Conservation (phyloP, 2,888 invertebrate genomes). For the Ferdinandea cuprea region DNA sequence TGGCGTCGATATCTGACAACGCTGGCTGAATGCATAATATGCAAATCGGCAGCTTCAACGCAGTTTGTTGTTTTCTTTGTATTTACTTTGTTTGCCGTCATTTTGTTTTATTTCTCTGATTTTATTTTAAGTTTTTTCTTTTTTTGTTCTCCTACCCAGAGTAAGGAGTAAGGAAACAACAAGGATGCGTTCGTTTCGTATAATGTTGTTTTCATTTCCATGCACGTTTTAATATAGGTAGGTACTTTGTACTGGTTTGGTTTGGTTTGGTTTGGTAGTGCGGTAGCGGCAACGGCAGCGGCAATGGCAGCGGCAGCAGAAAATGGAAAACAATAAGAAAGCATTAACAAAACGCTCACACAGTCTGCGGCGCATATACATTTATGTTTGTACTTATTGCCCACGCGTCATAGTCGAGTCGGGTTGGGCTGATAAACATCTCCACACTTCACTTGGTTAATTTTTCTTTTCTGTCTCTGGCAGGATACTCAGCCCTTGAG, state of each 20-base stretch:
- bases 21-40: slow-evolving; percentile 32
- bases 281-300: no score
- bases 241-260: no score
- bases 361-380: not conserved
- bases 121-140: not conserved
- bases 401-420: not conserved
- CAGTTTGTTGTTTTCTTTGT: not conserved
- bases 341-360: slow-evolving; percentile 34
- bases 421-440: slow-evolving; percentile 46
- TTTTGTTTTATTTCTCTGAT: not conserved
- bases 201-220: slow-evolving; percentile 7
- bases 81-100: not conserved
- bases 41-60: slow-evolving; percentile 24
- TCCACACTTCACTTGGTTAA: slow-evolving; percentile 22
- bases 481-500: slow-evolving; percentile 62
- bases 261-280: no score
- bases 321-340: slow-evolving; percentile 20
- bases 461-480: slow-evolving; percentile 45
- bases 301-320: no score
- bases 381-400: slow-evolving; percentile 11
- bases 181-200: slow-evolving; percentile 12
- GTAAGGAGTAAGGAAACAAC: not conserved
- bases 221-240: no score
- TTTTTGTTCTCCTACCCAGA: not conserved
- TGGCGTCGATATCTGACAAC: slow-evolving; percentile 21